phyloP scores from a whole-genome alignment of 2,797 vertebrate genomes.

The Cuniculus paca region DNA sequence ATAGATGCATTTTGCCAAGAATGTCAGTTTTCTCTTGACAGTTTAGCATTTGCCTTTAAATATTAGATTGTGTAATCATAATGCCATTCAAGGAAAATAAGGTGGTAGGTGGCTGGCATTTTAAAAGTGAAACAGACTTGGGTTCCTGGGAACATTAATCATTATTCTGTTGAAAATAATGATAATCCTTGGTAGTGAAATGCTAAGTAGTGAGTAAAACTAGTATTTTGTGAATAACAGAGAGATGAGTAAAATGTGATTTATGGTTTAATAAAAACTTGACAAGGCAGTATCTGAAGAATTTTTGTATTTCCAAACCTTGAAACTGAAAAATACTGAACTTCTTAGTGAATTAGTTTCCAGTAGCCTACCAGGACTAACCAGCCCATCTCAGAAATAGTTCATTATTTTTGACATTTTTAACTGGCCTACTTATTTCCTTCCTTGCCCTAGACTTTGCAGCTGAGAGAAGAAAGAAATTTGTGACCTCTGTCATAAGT shows the following conservation, averaged over 20 bases:
- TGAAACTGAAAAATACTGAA: conserved; percentile 28
- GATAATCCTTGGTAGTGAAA: conserved; percentile 36
- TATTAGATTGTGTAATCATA: conserved; percentile 73
- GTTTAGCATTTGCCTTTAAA: conserved; percentile 66
- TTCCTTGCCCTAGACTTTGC: conserved; percentile 51
- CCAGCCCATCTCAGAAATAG: conserved; percentile 51
- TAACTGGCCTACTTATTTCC: conserved; percentile 28
- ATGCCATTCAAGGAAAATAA: conserved; percentile 65
- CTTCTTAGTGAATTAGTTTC: neutral
- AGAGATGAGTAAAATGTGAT: conserved; percentile 46
- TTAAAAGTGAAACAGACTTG: conserved; percentile 64
- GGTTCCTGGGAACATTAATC: conserved; percentile 54
- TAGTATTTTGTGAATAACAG: conserved; percentile 58
- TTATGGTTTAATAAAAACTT: conserved; percentile 39
- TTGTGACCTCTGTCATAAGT: conserved; percentile 43
- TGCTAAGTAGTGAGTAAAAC: conserved; percentile 50
- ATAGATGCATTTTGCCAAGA: conserved; percentile 77
- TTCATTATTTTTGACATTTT: conserved; percentile 63
- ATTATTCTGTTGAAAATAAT: conserved; percentile 62
- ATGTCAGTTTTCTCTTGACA: conserved; percentile 69
- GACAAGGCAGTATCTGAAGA: neutral
- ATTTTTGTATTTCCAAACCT: conserved; percentile 43
- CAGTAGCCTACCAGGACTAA: neutral
- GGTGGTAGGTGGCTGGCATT: conserved; percentile 59
- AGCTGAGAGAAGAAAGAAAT: conserved; percentile 31